phyloP scores from a whole-genome alignment of 2,888 invertebrate species.

The Hanleya hanleyi region DNA sequence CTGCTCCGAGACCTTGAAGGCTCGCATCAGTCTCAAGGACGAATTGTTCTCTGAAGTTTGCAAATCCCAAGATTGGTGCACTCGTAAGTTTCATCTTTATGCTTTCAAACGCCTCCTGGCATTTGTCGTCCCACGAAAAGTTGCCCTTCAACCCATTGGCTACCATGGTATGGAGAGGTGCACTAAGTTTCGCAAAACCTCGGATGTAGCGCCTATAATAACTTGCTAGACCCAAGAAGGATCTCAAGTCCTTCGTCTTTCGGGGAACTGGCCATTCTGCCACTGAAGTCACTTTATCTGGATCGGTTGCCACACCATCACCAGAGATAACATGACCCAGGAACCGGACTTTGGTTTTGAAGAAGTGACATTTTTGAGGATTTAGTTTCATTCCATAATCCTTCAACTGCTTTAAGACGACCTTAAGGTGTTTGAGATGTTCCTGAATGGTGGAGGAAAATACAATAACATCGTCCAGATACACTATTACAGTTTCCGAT shows the following conservation, averaged over 20 bases:
- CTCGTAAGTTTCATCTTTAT: slow-evolving; percentile 26
- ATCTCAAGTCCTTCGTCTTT: slow-evolving; percentile 21
- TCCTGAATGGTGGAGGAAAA: slow-evolving; percentile 13
- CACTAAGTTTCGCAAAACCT: slow-evolving; percentile 21
- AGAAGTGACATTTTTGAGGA: slow-evolving; percentile 30
- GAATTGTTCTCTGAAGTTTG: too few species aligned
- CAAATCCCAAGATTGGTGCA: too few species aligned
- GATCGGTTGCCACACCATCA: slow-evolving; percentile 20
- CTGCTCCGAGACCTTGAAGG: too few species aligned
- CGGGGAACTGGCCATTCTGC: slow-evolving; percentile 26
- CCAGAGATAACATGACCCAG: slow-evolving; percentile 36
- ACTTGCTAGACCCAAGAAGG: slow-evolving; percentile 29
- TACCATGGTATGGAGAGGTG: slow-evolving; percentile 22
- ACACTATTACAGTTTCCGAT: background rate
- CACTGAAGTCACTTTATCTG: slow-evolving; percentile 17
- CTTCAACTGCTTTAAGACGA: slow-evolving; percentile 22
- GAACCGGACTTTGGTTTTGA: slow-evolving; percentile 28
- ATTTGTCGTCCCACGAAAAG: slow-evolving; percentile 21
- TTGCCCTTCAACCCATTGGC: slow-evolving; percentile 11
- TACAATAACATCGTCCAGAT: background rate
- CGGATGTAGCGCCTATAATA: slow-evolving; percentile 35
- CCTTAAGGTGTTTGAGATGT: slow-evolving; percentile 22
- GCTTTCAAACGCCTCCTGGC: slow-evolving; percentile 28
- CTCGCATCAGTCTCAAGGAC: too few species aligned
- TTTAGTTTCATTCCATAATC: slow-evolving; percentile 31